A percentile compares a stretch with the other conserved stretches of the same genome.
These are phyloP conservation scores for Bergia puertoricense DNA, from an alignment of 92 coral and sea anemone species.

Conservation along the genomic window DNA sequence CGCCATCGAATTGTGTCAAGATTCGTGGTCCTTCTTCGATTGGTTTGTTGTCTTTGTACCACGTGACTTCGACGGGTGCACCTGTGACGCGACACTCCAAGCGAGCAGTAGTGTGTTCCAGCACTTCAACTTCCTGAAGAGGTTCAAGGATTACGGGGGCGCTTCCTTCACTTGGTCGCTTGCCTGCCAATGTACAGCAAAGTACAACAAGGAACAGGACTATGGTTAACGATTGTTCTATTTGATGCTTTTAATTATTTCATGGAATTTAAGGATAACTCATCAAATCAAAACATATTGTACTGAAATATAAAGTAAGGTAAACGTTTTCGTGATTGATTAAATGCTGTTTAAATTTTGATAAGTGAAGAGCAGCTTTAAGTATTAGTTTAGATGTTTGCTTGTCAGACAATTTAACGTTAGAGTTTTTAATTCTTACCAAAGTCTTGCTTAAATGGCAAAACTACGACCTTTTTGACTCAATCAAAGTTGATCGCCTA, in stretches of 20 bases:
- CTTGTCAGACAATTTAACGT: too few relatives aligned
- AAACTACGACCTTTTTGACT: not conserved
- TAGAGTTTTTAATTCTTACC: too few relatives aligned
- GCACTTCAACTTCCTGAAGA: conserved; percentile 62
- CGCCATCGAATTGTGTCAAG: conserved; percentile 50
- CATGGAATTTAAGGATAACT: not conserved
- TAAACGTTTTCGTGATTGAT: too few relatives aligned
- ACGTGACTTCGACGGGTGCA: conserved; percentile 57
- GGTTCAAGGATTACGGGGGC: conserved; percentile 55
- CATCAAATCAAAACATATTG: not conserved
- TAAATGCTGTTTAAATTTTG: too few relatives aligned
- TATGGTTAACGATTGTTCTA: too few relatives aligned
- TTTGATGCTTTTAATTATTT: too few relatives aligned
- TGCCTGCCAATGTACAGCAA: not conserved
- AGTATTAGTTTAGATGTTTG: too few relatives aligned
- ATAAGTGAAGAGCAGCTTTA: too few relatives aligned
- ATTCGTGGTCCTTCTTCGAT: conserved; percentile 47
- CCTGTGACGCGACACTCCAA: conserved; percentile 73
- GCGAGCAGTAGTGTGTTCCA: conserved; percentile 50
- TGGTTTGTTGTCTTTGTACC: conserved; percentile 60
- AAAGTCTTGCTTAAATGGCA: not conserved
- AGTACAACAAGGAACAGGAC: not conserved
- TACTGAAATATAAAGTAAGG: not conserved
- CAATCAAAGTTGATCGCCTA: not conserved
- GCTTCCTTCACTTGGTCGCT: conserved; percentile 34